phyloP scores from a whole-genome alignment of 2,888 invertebrate genomes.

The Sinohyriopsis cumingii region DNA sequence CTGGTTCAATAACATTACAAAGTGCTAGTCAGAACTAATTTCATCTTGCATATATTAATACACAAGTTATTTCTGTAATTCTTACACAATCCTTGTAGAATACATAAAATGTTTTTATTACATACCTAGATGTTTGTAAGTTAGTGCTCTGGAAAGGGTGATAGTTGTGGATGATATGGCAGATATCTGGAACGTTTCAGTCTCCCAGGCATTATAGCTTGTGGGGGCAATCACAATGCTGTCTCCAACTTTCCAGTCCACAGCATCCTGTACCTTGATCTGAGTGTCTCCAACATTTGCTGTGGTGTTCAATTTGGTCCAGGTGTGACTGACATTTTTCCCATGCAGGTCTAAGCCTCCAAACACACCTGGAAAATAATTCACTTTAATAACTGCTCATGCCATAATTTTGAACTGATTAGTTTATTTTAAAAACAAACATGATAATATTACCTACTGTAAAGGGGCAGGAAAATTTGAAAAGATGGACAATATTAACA shows the following conservation, averaged over 20 bases:
- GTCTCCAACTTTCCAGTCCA: constrained; percentile 57
- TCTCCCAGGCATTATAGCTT: constrained; percentile 54
- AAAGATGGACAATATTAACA: not conserved
- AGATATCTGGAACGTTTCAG: constrained; percentile 55
- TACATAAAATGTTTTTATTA: not conserved
- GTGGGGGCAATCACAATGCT: constrained; percentile 62
- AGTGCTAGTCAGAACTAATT: no score
- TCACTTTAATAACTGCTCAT: not conserved
- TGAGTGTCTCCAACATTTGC: constrained; percentile 45
- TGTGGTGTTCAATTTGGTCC: constrained; percentile 55
- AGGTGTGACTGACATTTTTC: constrained; percentile 41
- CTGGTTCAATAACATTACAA: no score
- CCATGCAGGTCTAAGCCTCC: constrained; percentile 67
- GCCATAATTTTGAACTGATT: not conserved
- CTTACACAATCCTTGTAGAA: not conserved
- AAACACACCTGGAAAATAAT: constrained; percentile 50
- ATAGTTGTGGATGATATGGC: constrained; percentile 38
- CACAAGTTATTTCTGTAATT: not conserved
- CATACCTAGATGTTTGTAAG: constrained; percentile 58
- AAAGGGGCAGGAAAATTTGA: not conserved
- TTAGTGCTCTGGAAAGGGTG: constrained; percentile 49
- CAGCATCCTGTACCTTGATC: constrained; percentile 46
- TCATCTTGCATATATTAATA: no score
- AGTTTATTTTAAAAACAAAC: no score
- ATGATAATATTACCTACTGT: not conserved